Percentiles rank a stretch among this genome's conserved stretches.
Conservation (phyloP, 2,113 vertebrate species). For the Typhlomys cinereus region DNA sequence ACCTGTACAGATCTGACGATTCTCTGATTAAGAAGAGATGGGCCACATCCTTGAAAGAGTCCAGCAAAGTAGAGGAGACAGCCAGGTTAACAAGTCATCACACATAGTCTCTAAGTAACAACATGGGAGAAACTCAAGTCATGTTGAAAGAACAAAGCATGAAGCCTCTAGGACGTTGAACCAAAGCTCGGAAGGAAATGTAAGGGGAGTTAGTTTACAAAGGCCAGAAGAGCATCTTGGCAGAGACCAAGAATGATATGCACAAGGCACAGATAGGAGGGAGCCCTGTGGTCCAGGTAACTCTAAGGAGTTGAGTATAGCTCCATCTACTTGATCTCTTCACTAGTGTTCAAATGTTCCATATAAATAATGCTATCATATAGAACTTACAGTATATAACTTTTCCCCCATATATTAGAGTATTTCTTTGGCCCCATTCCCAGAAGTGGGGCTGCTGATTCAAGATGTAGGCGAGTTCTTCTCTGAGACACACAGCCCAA, state of each 20-base stretch:
- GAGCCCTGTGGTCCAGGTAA: neutral
- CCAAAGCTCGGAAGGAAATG: neutral
- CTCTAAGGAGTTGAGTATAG: neutral
- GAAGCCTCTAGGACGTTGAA: neutral
- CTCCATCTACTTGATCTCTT: neutral
- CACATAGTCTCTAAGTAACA: neutral
- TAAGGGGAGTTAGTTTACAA: neutral
- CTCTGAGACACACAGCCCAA: neutral
- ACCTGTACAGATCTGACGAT: neutral
- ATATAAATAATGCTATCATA: slow-evolving; percentile 34
- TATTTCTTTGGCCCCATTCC: slow-evolving; percentile 64
- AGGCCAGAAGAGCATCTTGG: neutral
- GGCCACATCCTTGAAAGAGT: slow-evolving; percentile 42
- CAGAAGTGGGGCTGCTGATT: slow-evolving; percentile 45
- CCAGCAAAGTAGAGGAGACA: neutral
- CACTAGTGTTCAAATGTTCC: neutral
- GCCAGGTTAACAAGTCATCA: slow-evolving; percentile 8
- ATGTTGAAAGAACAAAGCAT: neutral
- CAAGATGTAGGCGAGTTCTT: slow-evolving; percentile 35
- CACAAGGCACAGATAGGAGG: neutral
- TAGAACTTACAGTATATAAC: slow-evolving; percentile 14
- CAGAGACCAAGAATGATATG: neutral
- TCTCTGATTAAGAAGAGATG: slow-evolving; percentile 26
- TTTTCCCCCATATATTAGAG: slow-evolving; percentile 27
- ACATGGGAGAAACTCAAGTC: neutral